phyloP scores from a whole-genome alignment of 2,797 vertebrate genomes.

The Acipenser oxyrinchus region DNA sequence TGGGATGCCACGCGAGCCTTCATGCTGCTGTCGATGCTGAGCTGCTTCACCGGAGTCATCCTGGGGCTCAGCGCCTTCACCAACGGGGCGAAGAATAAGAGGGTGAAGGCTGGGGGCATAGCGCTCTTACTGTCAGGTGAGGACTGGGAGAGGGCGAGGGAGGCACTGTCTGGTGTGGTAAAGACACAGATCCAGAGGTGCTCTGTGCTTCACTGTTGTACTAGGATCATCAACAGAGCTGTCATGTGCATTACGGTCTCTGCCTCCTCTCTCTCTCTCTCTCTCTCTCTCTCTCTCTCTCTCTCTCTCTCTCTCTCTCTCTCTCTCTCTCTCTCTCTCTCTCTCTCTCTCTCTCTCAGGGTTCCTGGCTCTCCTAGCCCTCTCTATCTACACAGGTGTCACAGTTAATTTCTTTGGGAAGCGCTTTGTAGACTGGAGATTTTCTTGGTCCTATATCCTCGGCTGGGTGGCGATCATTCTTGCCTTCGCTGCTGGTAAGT shows the following conservation, averaged over 20 bases:
- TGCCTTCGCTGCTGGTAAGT: slow-evolving; percentile 63
- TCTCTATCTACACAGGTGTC: slow-evolving; percentile 68
- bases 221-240: too few species aligned
- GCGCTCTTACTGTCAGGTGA: slow-evolving; percentile 68
- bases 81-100: slow-evolving; percentile 49
- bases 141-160: not conserved
- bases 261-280: not conserved
- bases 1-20: slow-evolving; percentile 76
- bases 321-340: not conserved
- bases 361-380: slow-evolving; percentile 67
- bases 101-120: slow-evolving; percentile 56
- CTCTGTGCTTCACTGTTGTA: too few species aligned
- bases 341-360: slow-evolving; percentile 35
- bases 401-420: slow-evolving; percentile 69
- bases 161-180: too few species aligned
- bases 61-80: slow-evolving; percentile 60
- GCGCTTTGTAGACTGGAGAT: slow-evolving; percentile 66
- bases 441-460: slow-evolving; percentile 79
- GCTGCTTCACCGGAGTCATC: slow-evolving; percentile 60
- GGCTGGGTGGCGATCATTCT: slow-evolving; percentile 71
- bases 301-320: not conserved
- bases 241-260: not conserved
- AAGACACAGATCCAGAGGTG: too few species aligned
- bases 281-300: not conserved
- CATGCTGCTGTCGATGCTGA: slow-evolving; percentile 70